Base-by-base conservation (phyloP, 2,113 vertebrate genomes). In the Coptodon rendalli region DNA sequence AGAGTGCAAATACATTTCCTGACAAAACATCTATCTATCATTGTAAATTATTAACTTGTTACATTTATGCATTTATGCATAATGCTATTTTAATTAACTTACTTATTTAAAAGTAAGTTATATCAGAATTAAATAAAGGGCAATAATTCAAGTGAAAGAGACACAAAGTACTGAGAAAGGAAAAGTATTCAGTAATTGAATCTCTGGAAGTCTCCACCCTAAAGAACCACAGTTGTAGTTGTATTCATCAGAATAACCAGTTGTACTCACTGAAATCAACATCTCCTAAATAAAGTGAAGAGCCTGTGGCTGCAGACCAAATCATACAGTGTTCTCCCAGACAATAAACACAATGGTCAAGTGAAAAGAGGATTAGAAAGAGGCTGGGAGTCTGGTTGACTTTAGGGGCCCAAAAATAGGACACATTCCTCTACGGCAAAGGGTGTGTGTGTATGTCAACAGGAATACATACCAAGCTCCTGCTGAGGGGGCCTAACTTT, bases 401-500 rank as follows among this genome's bases (percentile, higher is more conserved):
- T 95, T 90, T 29, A 81, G 89, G 92, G 89, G 86, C 92, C 91
- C 88, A 76, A 91, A 92, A 93, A 93, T 90, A 93, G 93, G 91
- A 91, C 91, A 87, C 92, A 95, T 95, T 95, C 94, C 91, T 92
- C 80, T 87, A 86, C 82, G 85, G 88, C 84, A 40, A 73, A 79
- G 92, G 82, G 87, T 87, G 81, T 87, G 80, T 90, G 86, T 89
- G 86, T 91, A 50, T 93, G 93, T 94, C 88, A 93, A 93, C 91
- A 92, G 87, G 87, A 92, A 89, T 90, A 89, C 90, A 91, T 91
- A 93, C 93, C 90, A 92, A 84, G 82, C 87, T 89, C 88, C 88
- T 91, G 90, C 89, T 92, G 89, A 90, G 85, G 92, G 93, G 88
- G 89, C 81, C 63, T 93, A 90, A 90, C 92, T 92, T 68, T 88